These are phyloP conservation scores for Drosophila acutilabella DNA, from an alignment of 2,888 invertebrate species.

Conservation along the genomic window DNA sequence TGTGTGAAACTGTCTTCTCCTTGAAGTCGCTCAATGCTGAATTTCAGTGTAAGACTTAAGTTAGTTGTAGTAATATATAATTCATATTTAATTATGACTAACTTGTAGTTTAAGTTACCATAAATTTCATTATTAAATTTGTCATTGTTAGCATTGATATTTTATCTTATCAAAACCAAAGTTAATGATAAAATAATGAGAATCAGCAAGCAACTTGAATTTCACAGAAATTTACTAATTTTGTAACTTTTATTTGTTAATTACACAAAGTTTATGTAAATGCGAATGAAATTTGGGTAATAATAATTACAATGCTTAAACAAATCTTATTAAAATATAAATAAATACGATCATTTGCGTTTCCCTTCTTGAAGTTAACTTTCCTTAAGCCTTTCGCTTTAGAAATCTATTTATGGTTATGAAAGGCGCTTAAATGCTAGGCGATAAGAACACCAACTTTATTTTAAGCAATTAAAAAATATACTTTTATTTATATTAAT, in stretches of 20 bases:
- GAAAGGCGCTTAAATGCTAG: neutral
- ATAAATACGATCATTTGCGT: no score
- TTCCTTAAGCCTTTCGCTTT: no score
- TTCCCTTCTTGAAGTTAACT: no score
- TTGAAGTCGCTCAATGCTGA: neutral
- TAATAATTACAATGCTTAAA: no score
- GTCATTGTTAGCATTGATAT: neutral
- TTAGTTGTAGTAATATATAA: neutral
- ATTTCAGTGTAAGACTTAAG: neutral
- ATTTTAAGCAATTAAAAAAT: conserved; percentile 3
- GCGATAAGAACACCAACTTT: neutral
- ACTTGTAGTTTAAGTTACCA: neutral
- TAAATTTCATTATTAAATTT: neutral
- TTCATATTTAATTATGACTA: neutral
- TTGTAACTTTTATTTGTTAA: no score
- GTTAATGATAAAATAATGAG: no score
- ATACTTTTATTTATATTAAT: conserved; percentile 7
- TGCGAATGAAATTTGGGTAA: no score
- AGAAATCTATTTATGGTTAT: neutral
- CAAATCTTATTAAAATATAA: no score
- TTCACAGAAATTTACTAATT: no score
- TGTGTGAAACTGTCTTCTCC: neutral
- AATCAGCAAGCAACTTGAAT: no score
- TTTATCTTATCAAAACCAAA: no score
- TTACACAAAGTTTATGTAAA: no score